These are phyloP conservation scores for Camelus bactrianus DNA, from an alignment of 2,113 vertebrate genomes.

Conservation along the genomic window DNA sequence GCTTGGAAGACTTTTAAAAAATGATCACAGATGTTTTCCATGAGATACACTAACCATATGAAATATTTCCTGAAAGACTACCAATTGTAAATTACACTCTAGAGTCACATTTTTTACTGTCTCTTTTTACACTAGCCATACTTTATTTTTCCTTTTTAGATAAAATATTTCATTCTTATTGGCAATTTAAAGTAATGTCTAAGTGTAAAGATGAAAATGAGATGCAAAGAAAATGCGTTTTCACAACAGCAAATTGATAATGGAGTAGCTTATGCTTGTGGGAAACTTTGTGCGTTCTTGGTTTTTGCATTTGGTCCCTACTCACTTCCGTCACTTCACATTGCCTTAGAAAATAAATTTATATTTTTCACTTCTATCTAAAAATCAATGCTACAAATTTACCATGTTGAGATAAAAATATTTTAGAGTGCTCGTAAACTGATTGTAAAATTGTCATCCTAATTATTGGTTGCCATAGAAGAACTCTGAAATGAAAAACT, in stretches of 20 bases:
- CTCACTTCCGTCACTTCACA: neutral
- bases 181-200: neutral
- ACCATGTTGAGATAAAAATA: neutral
- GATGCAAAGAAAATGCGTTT: slow-evolving; percentile 4
- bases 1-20: slow-evolving; percentile 29
- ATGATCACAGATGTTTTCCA: slow-evolving; percentile 1
- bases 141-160: slow-evolving; percentile 33
- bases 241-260: slow-evolving; percentile 13
- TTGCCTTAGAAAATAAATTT: neutral
- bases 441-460: neutral
- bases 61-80: slow-evolving; percentile 36
- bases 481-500: neutral
- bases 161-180: slow-evolving; percentile 34
- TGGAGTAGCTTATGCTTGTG: neutral
- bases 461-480: neutral
- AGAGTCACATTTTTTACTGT: neutral
- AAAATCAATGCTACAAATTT: neutral
- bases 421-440: neutral
- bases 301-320: neutral
- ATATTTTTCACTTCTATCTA: neutral
- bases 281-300: neutral
- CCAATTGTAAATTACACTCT: neutral
- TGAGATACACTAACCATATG: neutral
- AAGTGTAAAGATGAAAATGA: neutral
- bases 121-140: neutral